Evolutionary conservation across 2,797 vertebrate genomes (phyloP).

Genomic region (Poeciliopsis presidionis): DNA sequence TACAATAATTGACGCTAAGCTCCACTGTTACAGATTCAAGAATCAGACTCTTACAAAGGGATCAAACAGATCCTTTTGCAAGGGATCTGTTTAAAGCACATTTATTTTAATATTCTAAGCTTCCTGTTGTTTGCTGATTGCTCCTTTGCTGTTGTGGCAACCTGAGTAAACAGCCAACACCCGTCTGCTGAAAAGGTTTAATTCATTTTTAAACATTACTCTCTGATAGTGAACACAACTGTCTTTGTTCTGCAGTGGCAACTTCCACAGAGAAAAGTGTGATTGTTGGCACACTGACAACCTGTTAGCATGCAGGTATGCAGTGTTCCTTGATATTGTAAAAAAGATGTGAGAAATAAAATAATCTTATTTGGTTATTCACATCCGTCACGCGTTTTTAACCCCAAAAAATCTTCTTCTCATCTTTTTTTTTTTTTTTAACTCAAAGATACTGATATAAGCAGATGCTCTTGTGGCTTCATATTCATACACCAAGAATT

Average conservation of each 20-base stretch:
- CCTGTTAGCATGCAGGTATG: not conserved
- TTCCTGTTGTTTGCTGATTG: not conserved
- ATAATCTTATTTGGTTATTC: not conserved
- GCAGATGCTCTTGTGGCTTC: slow-evolving; percentile 17
- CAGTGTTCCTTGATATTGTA: not conserved
- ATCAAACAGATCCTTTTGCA: not conserved
- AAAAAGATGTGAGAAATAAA: not conserved
- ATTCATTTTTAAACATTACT: not conserved
- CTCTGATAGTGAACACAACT: not conserved
- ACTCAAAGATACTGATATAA: slow-evolving; percentile 53
- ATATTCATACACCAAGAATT: slow-evolving; percentile 20
- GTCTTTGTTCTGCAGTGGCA: not conserved
- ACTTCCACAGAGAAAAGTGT: not conserved
- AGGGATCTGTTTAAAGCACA: too few species aligned
- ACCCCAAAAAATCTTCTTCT: not conserved
- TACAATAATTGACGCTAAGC: not conserved
- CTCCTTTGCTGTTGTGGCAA: not conserved
- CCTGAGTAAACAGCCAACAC: not conserved
- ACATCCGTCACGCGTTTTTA: not conserved
- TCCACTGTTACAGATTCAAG: not conserved
- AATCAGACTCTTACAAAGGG: not conserved
- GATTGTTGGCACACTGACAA: not conserved
- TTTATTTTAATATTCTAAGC: not conserved
- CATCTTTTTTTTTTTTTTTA: not conserved
- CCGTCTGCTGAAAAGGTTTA: not conserved